Conservation (phyloP, 2,797 vertebrate species). For the Psittacula derbiana region DNA sequence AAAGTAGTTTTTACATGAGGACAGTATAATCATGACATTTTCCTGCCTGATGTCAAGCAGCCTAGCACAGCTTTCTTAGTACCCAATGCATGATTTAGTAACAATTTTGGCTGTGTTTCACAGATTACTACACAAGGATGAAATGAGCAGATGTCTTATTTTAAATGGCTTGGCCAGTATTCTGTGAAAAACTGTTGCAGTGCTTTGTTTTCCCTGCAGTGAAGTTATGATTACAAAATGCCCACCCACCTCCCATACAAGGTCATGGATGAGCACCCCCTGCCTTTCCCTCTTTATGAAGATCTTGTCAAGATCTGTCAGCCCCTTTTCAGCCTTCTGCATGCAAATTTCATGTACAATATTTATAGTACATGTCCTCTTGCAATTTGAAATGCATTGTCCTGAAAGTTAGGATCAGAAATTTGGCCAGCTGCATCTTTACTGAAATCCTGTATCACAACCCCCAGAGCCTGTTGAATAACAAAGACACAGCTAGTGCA, state of each 20-base stretch:
- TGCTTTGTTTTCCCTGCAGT: background rate
- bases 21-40: background rate
- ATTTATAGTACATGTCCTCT: background rate
- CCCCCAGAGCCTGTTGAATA: background rate
- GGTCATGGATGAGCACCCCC: background rate
- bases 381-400: background rate
- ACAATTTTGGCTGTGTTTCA: background rate
- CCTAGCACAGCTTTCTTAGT: background rate
- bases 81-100: background rate
- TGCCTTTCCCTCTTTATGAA: background rate
- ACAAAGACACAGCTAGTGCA: background rate
- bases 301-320: background rate
- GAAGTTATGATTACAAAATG: background rate
- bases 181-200: background rate
- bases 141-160: conserved; percentile 28
- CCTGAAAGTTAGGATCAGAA: background rate
- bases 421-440: background rate
- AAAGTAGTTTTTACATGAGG: background rate
- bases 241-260: background rate
- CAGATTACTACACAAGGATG: background rate
- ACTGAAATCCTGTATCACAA: background rate
- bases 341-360: background rate
- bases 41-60: background rate
- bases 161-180: background rate
- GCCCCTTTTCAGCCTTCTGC: accelerated